Evolutionary conservation across 2,797 vertebrate genomes (phyloP).

Genomic region (Myripristis murdjan): DNA sequence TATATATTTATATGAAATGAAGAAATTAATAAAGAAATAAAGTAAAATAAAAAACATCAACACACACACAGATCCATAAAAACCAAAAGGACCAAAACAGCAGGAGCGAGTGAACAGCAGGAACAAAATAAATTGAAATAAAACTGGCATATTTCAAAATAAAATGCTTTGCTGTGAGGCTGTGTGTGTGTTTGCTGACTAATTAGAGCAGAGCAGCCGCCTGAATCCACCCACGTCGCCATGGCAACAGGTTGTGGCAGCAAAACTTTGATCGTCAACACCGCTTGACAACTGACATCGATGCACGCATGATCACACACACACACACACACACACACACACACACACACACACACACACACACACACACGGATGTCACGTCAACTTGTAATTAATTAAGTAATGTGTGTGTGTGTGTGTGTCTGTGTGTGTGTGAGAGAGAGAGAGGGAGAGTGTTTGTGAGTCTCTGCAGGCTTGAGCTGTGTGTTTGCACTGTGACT

Average conservation of each 20-base stretch:
- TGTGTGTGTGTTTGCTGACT: constrained; percentile 1
- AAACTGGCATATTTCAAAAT: too few species aligned
- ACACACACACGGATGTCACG: background rate
- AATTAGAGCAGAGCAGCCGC: constrained; percentile 16
- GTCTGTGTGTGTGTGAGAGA: background rate
- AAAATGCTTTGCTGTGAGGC: too few species aligned
- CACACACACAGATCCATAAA: too few species aligned
- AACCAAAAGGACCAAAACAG: too few species aligned
- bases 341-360: background rate
- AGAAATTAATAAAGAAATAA: too few species aligned
- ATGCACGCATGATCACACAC: constrained; percentile 8
- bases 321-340: background rate
- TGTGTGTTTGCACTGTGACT: background rate
- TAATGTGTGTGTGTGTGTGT: too few species aligned
- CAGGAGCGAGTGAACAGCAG: too few species aligned
- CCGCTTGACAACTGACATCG: constrained; percentile 5
- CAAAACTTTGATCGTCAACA: constrained; percentile 42
- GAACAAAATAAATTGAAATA: too few species aligned
- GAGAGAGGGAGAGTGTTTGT: background rate
- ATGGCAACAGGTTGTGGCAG: constrained; percentile 53
- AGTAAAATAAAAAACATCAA: too few species aligned
- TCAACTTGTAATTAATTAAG: background rate
- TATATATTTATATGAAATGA: too few species aligned
- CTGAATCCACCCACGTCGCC: constrained; percentile 37
- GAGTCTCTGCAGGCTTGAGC: background rate